Conservation (phyloP, 2,113 vertebrate species). For the Carassius auratus region DNA sequence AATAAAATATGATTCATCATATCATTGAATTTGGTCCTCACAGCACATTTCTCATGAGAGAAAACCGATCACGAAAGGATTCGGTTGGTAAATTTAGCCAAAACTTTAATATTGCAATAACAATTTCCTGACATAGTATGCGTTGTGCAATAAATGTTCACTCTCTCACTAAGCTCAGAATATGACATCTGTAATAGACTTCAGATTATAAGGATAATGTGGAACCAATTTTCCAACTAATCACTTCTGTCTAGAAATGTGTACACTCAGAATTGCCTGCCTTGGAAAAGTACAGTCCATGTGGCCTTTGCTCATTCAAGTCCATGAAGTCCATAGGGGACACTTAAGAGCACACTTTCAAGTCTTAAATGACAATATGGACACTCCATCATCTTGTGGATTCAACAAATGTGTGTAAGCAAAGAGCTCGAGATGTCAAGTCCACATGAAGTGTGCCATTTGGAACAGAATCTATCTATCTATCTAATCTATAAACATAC, state of each 20-base stretch:
- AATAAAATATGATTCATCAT: conserved; percentile 29
- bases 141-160: neutral
- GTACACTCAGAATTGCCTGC: too few species aligned
- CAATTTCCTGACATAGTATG: neutral
- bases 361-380: neutral
- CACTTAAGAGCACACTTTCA: neutral
- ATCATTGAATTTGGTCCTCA: neutral
- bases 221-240: neutral
- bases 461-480: neutral
- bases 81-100: neutral
- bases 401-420: neutral
- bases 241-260: too few species aligned
- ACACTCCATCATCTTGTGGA: neutral
- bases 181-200: neutral
- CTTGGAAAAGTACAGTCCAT: too few species aligned
- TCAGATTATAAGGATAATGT: conserved; percentile 32
- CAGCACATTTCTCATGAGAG: conserved; percentile 23
- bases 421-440: neutral
- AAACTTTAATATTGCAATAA: neutral
- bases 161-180: neutral
- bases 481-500: too few species aligned
- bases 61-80: neutral
- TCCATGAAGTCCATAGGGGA: neutral
- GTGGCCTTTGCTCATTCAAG: too few species aligned
- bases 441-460: neutral